phyloP scores from a whole-genome alignment of 2,888 invertebrate genomes.

The Tetragonula carbonaria region DNA sequence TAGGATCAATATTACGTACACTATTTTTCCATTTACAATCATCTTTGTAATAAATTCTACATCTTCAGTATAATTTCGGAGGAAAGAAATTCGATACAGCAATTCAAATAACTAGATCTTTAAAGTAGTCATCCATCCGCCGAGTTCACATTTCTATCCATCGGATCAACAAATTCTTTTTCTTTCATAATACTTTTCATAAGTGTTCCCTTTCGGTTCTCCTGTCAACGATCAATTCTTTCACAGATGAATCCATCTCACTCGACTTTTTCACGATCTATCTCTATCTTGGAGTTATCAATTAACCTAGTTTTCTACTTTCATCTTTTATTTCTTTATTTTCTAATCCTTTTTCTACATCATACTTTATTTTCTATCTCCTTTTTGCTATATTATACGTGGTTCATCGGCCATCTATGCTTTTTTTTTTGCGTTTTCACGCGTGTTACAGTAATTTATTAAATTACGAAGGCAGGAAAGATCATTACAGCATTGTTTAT shows the following conservation, averaged over 20 bases:
- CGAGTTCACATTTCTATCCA: constrained; percentile 20
- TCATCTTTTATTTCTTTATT: neutral
- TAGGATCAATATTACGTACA: neutral
- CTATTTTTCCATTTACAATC: neutral
- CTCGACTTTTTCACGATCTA: neutral
- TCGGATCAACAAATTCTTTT: constrained; percentile 9
- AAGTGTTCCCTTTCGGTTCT: neutral
- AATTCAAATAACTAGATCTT: neutral
- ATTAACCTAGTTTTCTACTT: neutral
- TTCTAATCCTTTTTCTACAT: neutral
- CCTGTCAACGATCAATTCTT: constrained; percentile 17
- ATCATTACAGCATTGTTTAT: no score
- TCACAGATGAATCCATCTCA: neutral
- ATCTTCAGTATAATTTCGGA: no score
- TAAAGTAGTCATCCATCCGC: constrained; percentile 1
- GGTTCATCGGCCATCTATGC: no score
- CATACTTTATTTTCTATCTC: neutral
- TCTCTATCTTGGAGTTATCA: neutral
- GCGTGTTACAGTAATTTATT: no score
- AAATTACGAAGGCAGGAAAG: no score
- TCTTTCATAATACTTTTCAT: neutral
- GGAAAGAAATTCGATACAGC: neutral
- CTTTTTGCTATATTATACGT: neutral
- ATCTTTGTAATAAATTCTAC: neutral
- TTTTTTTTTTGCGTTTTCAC: no score